Base-by-base conservation (phyloP, 1,140 invertebrate species). In the Drosophila nannoptera region DNA sequence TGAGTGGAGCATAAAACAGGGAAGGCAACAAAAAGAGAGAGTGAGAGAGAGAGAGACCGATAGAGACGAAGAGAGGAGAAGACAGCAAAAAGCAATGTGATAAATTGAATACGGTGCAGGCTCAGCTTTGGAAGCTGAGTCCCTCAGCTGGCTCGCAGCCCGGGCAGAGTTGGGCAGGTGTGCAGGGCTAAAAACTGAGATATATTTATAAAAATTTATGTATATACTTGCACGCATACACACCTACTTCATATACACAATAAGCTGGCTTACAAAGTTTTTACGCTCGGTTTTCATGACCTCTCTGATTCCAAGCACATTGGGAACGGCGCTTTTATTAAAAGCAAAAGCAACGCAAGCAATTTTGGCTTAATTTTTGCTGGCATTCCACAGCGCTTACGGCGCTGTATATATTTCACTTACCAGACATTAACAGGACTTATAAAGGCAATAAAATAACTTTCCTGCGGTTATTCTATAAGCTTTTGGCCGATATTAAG, bases 41-140 rank as follows among this genome's bases (percentile, higher is more conserved):
- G 31, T 35, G 14, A 54, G 40, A 54, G 36, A 32, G 55, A 7
- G n/a, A 59, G 12, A 29, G 45, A 22, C 22, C 1, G 22, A 2
- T 22, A 22, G 22, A 22, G 22, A 22, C 3, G 22, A 22, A 22
- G 33, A 46, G 46, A 32, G 55, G 7, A 16, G 50, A n/a, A 29
- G 45, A 22, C 4, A 62, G 31, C 50, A 56, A 69, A 69, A 64
- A 45, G 53, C 61, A 56, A 36, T 43, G 67, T 52, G 61, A 56
- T 69, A 69, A 64, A 69, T 69, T 69, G 67, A 69, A 69, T 64
- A 69, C 32, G 49, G 52, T 56, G 45, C 52, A 56, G 38, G 53
- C 49, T 69, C 49, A 64, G 67, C 60, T 64, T 52, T 36, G 59
- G 42, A 7, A 56, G 48, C 65, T 35, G 43, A 58, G 9, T 16